Conservation (phyloP, 1,140 invertebrate species). For the Sitophilus oryzae region DNA sequence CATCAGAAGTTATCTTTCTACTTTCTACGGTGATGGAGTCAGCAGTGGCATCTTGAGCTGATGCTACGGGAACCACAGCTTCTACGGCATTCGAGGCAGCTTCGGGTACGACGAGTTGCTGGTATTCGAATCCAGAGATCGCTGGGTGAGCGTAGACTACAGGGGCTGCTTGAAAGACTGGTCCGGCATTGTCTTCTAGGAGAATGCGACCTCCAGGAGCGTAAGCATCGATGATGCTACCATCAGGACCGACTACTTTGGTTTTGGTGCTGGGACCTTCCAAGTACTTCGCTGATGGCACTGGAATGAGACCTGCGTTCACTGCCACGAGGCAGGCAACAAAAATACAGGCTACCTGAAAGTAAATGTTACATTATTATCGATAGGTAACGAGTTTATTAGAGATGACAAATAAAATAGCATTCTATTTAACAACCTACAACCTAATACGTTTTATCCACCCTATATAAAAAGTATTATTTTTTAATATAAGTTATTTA, state of each 20-base stretch:
- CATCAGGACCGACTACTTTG: constrained; percentile 24
- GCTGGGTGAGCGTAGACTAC: background rate
- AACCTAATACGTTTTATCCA: too few relatives aligned
- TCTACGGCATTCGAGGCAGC: background rate
- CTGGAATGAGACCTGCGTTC: constrained; percentile 13
- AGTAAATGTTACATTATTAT: too few relatives aligned
- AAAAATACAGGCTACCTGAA: background rate
- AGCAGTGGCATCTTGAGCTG: background rate
- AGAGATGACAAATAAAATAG: too few relatives aligned
- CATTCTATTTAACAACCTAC: too few relatives aligned
- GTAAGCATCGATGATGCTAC: constrained; percentile 19
- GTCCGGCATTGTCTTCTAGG: constrained; percentile 2
- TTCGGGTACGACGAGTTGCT: background rate
- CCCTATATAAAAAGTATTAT: too few relatives aligned
- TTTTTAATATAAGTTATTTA: too few relatives aligned
- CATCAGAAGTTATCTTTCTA: background rate
- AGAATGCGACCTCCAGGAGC: constrained; percentile 21
- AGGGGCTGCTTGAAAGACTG: constrained; percentile 1
- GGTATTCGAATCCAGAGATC: background rate
- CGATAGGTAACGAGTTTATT: too few relatives aligned
- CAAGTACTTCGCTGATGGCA: constrained; percentile 9
- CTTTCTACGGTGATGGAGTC: background rate
- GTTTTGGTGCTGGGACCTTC: constrained; percentile 25
- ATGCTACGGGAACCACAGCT: constrained; percentile 7
- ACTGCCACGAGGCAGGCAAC: constrained; percentile 1